A percentile compares a stretch with the other conserved stretches of the same genome.
Conservation (phyloP, 2,797 vertebrate genomes). For the Thripadectes ignobilis region DNA sequence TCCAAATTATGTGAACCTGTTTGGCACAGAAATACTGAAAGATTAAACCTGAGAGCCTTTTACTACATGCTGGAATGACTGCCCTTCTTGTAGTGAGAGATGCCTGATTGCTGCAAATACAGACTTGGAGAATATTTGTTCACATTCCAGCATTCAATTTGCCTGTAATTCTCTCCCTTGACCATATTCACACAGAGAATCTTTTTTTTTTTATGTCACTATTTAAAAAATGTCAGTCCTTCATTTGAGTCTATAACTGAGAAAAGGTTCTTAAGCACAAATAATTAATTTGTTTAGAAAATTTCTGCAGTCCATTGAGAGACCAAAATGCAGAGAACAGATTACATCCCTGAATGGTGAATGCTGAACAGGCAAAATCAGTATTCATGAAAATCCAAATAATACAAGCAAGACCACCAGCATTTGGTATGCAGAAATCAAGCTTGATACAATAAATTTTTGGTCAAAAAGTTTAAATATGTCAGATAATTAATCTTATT, state of each 20-base stretch:
- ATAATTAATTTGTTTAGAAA: not conserved
- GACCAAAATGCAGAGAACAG: not conserved
- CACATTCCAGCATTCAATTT: not conserved
- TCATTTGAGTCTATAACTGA: not conserved
- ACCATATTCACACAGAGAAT: not conserved
- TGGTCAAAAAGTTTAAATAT: not conserved
- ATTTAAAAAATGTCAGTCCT: not conserved
- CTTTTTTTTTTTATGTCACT: not conserved
- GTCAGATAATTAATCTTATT: not conserved
- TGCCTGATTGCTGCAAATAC: not conserved
- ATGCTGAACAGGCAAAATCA: not conserved
- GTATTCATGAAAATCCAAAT: not conserved
- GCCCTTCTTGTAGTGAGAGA: not conserved
- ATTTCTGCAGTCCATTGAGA: not conserved
- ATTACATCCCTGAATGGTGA: not conserved
- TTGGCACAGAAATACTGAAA: constrained; percentile 21
- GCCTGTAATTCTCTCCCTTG: not conserved
- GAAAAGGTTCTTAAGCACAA: not conserved
- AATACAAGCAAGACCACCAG: not conserved
- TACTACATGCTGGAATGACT: not conserved
- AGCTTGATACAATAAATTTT: not conserved
- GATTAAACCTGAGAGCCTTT: constrained; percentile 22
- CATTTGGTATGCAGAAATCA: not conserved
- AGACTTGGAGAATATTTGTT: not conserved
- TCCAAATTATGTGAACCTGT: constrained; percentile 2